These are phyloP conservation scores for Mycalesis mineus DNA, from an alignment of 2,888 invertebrate species.

Conservation along the genomic window DNA sequence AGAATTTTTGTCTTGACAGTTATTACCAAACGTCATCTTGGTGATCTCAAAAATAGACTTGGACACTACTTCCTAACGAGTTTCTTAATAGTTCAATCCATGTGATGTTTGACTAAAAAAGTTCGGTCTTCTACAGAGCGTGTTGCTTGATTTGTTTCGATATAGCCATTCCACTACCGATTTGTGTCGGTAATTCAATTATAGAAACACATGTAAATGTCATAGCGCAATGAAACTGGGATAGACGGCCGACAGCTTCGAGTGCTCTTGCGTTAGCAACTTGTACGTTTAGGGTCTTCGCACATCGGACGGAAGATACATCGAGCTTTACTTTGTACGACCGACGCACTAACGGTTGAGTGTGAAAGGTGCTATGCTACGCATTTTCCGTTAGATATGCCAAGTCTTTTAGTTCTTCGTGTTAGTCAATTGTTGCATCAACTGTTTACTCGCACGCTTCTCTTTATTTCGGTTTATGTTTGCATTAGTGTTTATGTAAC, in stretches of 20 bases:
- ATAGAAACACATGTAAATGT: slow-evolving; percentile 68
- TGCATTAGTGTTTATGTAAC: slow-evolving; percentile 24
- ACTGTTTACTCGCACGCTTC: slow-evolving; percentile 31
- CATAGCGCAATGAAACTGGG: slow-evolving; percentile 50
- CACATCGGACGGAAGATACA: no score
- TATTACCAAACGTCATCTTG: no score
- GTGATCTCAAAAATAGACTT: no score
- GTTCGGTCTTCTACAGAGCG: background rate
- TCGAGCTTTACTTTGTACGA: no score
- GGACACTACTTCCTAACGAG: no score
- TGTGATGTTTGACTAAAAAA: no score
- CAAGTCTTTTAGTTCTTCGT: slow-evolving; percentile 38
- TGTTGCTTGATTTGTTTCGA: slow-evolving; percentile 5
- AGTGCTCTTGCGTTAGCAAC: slow-evolving; percentile 43
- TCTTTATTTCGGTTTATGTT: slow-evolving; percentile 32
- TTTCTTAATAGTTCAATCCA: no score
- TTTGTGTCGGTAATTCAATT: slow-evolving; percentile 63
- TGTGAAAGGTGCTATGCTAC: no score
- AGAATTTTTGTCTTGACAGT: no score
- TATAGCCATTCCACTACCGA: slow-evolving; percentile 42
- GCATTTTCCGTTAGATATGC: no score
- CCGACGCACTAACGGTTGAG: no score
- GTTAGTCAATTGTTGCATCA: slow-evolving; percentile 42
- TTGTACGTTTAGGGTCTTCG: no score
- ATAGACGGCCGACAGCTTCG: slow-evolving; percentile 30